These are phyloP conservation scores for Parasteatoda lunata DNA, from an alignment of 2,888 invertebrate genomes.

Conservation along the genomic window DNA sequence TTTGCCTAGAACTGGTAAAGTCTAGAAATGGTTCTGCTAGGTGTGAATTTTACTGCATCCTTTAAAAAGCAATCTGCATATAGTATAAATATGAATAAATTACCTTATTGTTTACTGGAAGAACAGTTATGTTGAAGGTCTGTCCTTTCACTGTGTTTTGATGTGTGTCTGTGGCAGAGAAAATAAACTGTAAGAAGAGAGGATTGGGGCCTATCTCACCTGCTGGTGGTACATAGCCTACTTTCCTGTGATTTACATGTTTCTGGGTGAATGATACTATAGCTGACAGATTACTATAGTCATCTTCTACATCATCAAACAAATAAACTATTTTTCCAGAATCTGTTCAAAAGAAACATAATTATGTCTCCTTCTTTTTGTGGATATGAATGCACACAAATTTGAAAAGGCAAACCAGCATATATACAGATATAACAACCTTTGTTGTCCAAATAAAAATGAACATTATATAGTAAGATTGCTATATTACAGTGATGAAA, in stretches of 20 bases:
- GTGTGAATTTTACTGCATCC: too few species aligned
- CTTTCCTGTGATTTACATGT: constrained; percentile 74
- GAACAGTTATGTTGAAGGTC: constrained; percentile 73
- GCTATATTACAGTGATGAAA: too few species aligned
- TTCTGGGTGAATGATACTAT: constrained; percentile 73
- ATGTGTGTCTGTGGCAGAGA: constrained; percentile 73
- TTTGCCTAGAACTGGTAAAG: too few species aligned
- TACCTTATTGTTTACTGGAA: constrained; percentile 73
- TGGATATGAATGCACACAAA: too few species aligned
- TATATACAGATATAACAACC: too few species aligned
- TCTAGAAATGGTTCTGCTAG: too few species aligned
- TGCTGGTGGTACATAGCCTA: constrained; percentile 74
- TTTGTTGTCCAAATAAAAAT: too few species aligned
- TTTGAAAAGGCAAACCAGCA: too few species aligned
- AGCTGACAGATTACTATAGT: constrained; percentile 70
- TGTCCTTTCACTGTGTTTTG: constrained; percentile 73
- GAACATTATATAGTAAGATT: too few species aligned
- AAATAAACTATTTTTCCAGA: constrained; percentile 73
- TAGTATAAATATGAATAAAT: background rate
- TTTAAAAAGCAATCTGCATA: too few species aligned
- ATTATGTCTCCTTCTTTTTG: background rate
- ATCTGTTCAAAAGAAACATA: constrained; percentile 69
- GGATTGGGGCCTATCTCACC: constrained; percentile 73
- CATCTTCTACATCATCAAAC: constrained; percentile 72
- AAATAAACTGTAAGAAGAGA: constrained; percentile 71